These are phyloP conservation scores for Calliscelio sp. DNA, from an alignment of 2,888 invertebrate species.

Conservation along the genomic window DNA sequence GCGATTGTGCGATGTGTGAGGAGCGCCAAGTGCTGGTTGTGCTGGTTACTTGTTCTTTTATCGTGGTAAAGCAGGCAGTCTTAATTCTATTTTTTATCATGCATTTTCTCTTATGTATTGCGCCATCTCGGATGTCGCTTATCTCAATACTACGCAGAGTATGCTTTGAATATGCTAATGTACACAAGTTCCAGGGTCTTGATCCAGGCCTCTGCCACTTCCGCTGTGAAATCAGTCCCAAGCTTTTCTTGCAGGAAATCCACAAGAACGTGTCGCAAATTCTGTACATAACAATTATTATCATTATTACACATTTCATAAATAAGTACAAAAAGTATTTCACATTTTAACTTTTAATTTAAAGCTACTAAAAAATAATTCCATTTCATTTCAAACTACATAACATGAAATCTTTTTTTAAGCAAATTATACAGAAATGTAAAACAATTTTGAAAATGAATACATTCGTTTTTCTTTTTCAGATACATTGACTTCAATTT, in stretches of 20 bases:
- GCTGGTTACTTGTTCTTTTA: conserved; percentile 44
- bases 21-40: conserved; percentile 48
- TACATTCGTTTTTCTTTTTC: too few relatives aligned
- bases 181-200: conserved; percentile 85
- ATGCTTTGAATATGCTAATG: conserved; percentile 80
- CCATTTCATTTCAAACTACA: too few relatives aligned
- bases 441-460: too few relatives aligned
- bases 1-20: conserved; percentile 49
- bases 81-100: conserved; percentile 64
- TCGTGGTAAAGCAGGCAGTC: conserved; percentile 67
- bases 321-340: too few relatives aligned
- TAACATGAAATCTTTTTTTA: too few relatives aligned
- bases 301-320: too few relatives aligned
- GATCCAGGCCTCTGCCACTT: conserved; percentile 86
- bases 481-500: too few relatives aligned
- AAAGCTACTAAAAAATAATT: too few relatives aligned
- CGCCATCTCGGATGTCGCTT: conserved; percentile 3
- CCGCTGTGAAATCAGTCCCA: conserved; percentile 85
- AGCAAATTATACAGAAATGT: too few relatives aligned
- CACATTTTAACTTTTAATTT: too few relatives aligned
- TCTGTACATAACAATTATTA: conserved; percentile 84
- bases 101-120: conserved; percentile 24
- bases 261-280: conserved; percentile 84
- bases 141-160: conserved; percentile 74
- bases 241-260: conserved; percentile 85